Conservation (phyloP, 2,888 invertebrate genomes). For the Antheraea yamamai region DNA sequence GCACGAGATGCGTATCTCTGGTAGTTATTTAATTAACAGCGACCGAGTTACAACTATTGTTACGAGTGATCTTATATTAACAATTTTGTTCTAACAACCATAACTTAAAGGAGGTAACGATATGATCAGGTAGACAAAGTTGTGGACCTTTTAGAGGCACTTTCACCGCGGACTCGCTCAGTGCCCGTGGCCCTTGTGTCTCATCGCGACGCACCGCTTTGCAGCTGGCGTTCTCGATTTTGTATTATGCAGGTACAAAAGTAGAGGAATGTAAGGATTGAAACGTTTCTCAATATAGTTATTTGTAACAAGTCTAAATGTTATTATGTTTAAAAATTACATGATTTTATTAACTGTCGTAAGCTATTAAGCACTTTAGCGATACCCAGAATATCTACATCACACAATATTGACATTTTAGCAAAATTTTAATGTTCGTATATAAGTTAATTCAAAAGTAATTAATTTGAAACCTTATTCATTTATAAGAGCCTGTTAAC, state of each 20-base stretch:
- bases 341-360: not conserved
- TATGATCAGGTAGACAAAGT: constrained; percentile 37
- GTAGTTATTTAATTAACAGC: constrained; percentile 63
- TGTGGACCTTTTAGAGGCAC: constrained; percentile 37
- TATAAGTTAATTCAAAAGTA: not conserved
- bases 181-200: constrained; percentile 41
- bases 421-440: not conserved
- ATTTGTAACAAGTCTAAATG: not conserved
- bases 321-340: not conserved
- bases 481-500: not conserved
- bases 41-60: constrained; percentile 34
- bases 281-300: not conserved
- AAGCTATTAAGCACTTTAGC: not conserved
- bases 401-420: not conserved
- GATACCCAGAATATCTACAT: not conserved
- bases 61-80: constrained; percentile 8
- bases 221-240: constrained; percentile 46
- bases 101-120: constrained; percentile 19
- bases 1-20: constrained; percentile 45
- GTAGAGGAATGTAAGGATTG: not conserved
- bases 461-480: not conserved
- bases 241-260: constrained; percentile 28
- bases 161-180: constrained; percentile 41
- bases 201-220: constrained; percentile 31
- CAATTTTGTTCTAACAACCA: constrained; percentile 5